Evolutionary conservation across 1,140 invertebrate genomes (phyloP), one percentile per base, ranked within the genome.

Genomic region (Protaetia brevitarsis): DNA sequence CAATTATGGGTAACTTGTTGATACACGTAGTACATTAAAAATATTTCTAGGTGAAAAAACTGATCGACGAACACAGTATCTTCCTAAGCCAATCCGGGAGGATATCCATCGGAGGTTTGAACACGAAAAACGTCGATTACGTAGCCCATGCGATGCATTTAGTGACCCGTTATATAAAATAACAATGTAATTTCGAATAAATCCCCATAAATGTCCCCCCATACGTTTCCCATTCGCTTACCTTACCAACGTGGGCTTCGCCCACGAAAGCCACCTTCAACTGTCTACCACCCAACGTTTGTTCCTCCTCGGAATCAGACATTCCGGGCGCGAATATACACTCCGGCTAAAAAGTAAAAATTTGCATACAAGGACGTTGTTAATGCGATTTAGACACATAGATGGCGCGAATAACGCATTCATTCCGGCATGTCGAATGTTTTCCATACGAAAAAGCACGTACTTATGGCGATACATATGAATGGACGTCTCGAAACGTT

Each of bases 31-130:
- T 67, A 16, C 60, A 31, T 68, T 81, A 85, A 28, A 77, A n/a
- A n/a, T n/a, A n/a, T n/a, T n/a, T n/a, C n/a, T n/a, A 96, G 92
- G 95, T 97, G 59, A 94, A 93, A 74, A 88, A 86, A 72, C 81
- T 99, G 34, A 96, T 87, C 0, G 97, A 97, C 74, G 89, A 99
- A 11, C 94, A 90, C 82, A 96, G 94, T 73, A 85, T 99, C 65
- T 99, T 98, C 78, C 80, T 99, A 66, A 99, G 97, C 3, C 98
- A 97, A 81, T 97, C 99, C 82, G 98, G 98, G 0, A 88, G 98
- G 72, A 97, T 99, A 77, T 98, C 96, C 2, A 93, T 99, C 80
- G 97, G 97, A 31, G 97, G 97, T 63, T 89, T 99, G 2, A 93
- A 94, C 0, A 93, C 94, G 0, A 91, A 92, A 73, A 99, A 99